These are phyloP conservation scores for Urophycis tenuis DNA, from an alignment of 2,797 vertebrate species.

Conservation along the genomic window DNA sequence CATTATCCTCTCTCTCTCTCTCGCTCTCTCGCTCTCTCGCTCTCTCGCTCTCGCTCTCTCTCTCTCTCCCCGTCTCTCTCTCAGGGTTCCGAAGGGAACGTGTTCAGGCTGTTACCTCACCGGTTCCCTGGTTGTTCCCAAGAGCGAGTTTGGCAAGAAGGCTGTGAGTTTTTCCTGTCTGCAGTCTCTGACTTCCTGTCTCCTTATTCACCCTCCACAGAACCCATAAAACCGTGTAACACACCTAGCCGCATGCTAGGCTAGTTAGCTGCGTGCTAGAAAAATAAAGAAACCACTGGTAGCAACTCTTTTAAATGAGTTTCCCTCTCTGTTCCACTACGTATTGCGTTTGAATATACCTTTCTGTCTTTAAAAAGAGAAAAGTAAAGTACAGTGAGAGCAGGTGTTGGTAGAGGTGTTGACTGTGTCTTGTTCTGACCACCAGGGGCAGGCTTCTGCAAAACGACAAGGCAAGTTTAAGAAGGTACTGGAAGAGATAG, in stretches of 20 bases:
- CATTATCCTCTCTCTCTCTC: not conserved
- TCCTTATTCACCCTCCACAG: constrained; percentile 1
- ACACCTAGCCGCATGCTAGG: not conserved
- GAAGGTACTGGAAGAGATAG: constrained; percentile 98
- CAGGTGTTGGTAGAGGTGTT: constrained; percentile 3
- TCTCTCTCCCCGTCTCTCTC: constrained; percentile 1
- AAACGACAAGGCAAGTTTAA: constrained; percentile 99
- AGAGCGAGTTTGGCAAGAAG: constrained; percentile 97
- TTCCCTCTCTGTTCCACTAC: constrained; percentile 1
- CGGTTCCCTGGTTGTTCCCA: constrained; percentile 87
- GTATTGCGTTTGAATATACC: not conserved
- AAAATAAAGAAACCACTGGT: not conserved
- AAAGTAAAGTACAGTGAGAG: not conserved
- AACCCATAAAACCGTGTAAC: not conserved
- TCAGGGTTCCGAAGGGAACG: constrained; percentile 92
- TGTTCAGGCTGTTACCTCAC: constrained; percentile 91
- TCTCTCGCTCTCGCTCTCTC: not conserved
- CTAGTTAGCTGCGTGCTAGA: not conserved
- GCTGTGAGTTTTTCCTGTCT: constrained; percentile 81
- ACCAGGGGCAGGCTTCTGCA: constrained; percentile 99
- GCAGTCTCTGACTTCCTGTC: not conserved
- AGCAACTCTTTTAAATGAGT: not conserved
- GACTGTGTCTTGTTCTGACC: constrained; percentile 99
- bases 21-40: constrained; percentile 5
- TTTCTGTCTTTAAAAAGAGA: constrained; percentile 1